Base-by-base conservation (phyloP, 2,113 vertebrate genomes). In the Apus apus region DNA sequence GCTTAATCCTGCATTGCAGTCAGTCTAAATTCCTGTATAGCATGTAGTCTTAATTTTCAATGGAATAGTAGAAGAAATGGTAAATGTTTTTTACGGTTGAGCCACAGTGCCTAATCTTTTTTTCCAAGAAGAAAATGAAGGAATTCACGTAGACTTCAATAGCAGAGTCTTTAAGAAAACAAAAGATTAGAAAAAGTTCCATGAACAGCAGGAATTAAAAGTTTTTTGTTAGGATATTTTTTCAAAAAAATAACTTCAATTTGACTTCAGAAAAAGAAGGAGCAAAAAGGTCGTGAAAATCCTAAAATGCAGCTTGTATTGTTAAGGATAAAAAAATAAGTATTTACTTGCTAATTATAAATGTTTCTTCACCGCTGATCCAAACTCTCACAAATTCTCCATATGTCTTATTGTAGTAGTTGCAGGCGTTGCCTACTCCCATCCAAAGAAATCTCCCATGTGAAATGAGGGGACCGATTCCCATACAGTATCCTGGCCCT, bases 331-430 rank as follows among this genome's bases (percentile, higher is more conserved):
- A 56, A 84, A 84, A 89, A 89, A 87, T 19, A 74, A 86, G 76
- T 43, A 98, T 97, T 98, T 97, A 98, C 99, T 98, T 99, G 99
- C 99, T 99, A 54, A 99, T 98, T 80, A 99, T 98, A 77, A 99
- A 96, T 5, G 99, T 99, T 96, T 99, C 99, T 97, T 99, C 99
- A 6, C 99, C 98, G 9, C 98, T 97, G 79, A 99, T 99, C 99
- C 99, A 99, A 68, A 99, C 99, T 61, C 99, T 97, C 58, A 98
- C 98, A n/a, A 99, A 98, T 77, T 98, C 99, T 75, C 99, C 99
- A 0, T 99, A 99, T 45, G 98, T 98, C 72, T 97, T 97, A 70
- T 99, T 99, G 97, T 99, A 99, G 96, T 99, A 99, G 97, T 99
- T 99, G 96, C 98, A 97, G 18, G 99, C 99, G 3, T 97, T 99